Evolutionary conservation across 1,140 invertebrate species (phyloP).

Genomic region (Trichonephila inaurata): DNA sequence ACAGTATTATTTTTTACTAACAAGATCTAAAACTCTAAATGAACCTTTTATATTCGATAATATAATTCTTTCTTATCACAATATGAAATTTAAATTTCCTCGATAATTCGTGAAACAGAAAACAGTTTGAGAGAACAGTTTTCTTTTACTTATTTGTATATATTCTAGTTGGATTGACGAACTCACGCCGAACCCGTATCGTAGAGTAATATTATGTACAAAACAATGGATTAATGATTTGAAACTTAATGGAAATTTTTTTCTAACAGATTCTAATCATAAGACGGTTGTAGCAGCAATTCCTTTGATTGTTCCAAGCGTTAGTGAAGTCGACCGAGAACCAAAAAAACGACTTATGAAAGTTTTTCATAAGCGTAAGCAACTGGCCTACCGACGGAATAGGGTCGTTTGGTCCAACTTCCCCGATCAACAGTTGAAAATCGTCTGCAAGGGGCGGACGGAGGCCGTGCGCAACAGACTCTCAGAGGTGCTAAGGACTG

Average conservation of each 20-base stretch:
- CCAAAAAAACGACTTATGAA: neutral
- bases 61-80: conserved; percentile 50
- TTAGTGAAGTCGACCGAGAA: neutral
- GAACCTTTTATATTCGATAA: neutral
- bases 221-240: conserved; percentile 38
- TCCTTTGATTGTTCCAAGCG: conserved; percentile 8
- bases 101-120: neutral
- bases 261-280: neutral
- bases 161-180: neutral
- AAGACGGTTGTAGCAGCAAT: neutral
- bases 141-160: neutral
- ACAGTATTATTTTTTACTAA: neutral
- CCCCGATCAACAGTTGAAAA: conserved; percentile 49
- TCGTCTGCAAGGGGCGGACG: neutral
- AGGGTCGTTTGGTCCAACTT: conserved; percentile 35
- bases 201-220: neutral
- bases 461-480: neutral
- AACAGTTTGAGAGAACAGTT: neutral
- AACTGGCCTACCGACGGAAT: neutral
- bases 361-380: neutral
- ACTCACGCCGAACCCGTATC: conserved; percentile 38
- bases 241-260: conserved; percentile 36
- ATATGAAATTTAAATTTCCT: neutral
- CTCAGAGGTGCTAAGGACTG: conserved; percentile 1
- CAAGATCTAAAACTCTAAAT: conserved; percentile 53